These are phyloP conservation scores for Anguilla rostrata DNA, from an alignment of 2,113 vertebrate genomes.

Conservation along the genomic window DNA sequence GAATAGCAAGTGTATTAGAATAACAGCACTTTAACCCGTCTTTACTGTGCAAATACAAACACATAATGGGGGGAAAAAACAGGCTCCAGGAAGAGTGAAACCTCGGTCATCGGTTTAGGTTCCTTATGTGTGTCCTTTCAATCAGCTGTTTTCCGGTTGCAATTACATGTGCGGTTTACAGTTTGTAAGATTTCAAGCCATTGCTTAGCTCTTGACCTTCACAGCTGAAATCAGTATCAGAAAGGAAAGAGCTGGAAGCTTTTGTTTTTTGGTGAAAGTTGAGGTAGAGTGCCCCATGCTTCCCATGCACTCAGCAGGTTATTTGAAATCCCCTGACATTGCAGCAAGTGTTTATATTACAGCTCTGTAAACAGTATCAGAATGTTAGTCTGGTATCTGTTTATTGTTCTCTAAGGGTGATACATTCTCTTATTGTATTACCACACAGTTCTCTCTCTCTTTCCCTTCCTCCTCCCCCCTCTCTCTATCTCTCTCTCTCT, in stretches of 20 bases:
- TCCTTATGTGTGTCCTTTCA: slow-evolving; percentile 48
- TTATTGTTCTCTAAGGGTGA: slow-evolving; percentile 87
- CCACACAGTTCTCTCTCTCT: neutral
- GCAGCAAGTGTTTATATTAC: slow-evolving; percentile 96
- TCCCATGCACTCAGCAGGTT: slow-evolving; percentile 85
- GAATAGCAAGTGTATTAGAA: slow-evolving; percentile 57
- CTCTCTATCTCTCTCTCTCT: neutral
- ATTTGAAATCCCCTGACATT: slow-evolving; percentile 88
- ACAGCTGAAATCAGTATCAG: neutral
- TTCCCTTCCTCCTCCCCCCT: no score
- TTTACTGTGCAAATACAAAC: slow-evolving; percentile 58
- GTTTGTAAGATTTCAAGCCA: slow-evolving; percentile 24
- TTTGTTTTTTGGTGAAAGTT: slow-evolving; percentile 79
- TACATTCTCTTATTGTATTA: slow-evolving; percentile 75
- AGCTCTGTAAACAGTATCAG: slow-evolving; percentile 94
- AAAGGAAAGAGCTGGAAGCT: neutral
- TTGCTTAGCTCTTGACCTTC: neutral
- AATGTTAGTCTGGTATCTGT: slow-evolving; percentile 89
- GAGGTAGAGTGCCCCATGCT: slow-evolving; percentile 82
- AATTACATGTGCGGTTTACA: neutral
- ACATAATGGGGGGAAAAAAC: slow-evolving; percentile 39
- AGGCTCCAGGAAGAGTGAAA: slow-evolving; percentile 42
- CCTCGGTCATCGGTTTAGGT: slow-evolving; percentile 70
- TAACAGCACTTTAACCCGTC: slow-evolving; percentile 58
- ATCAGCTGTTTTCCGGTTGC: neutral